Base-by-base conservation (phyloP, 2,113 vertebrate species). In the Limanda limanda region DNA sequence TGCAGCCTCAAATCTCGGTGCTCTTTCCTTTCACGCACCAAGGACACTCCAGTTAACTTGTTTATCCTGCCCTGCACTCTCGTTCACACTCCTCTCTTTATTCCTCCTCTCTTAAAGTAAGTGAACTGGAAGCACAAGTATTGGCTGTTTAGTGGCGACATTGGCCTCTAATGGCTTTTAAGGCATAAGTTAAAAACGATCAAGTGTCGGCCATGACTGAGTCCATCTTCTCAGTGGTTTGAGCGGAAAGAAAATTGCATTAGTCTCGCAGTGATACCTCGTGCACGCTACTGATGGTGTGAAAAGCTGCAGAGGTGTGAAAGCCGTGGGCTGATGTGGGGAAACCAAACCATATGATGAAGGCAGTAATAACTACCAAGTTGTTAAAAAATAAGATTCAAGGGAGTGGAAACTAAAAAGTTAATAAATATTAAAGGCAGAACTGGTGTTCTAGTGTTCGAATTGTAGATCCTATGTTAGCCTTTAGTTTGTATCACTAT, bases 221-320 rank as follows among this genome's bases (percentile, higher is more conserved):
- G 58, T 1, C 5, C 10, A 42, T 42, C 10, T 42, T 42, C 9
- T 21, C 1, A 11, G 11, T 24, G 7, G 25, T 31, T 42, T 40
- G 4, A 55, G 0, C 11, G 1, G 37, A 0, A 27, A 56, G 37
- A 57, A n/a, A 11, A 37, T 20, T 31, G 60, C 61, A 66, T 56
- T 81, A 51, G 72, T 79, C 42, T 70, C 12, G 40, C n/a, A 25
- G 21, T 48, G 37, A 67, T 24, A 55, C 37, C 5, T 66, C 52
- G 14, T 1, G 17, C 24, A 5, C 23, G 21, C 20, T 21, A 1
- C 42, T 25, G 12, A 45, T 52, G 40, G 21, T 66, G 58, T 5
- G 25, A 81, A 85, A 76, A 47, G 62, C 78, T 61, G 68, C 31
- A 74, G 59, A 42, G 54, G 67, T 21, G 73, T 37, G 64, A 27